Evolutionary conservation across 2,888 invertebrate genomes (phyloP), one percentile per base, ranked within the genome.

Genomic region (Drosophila meridiana): DNA sequence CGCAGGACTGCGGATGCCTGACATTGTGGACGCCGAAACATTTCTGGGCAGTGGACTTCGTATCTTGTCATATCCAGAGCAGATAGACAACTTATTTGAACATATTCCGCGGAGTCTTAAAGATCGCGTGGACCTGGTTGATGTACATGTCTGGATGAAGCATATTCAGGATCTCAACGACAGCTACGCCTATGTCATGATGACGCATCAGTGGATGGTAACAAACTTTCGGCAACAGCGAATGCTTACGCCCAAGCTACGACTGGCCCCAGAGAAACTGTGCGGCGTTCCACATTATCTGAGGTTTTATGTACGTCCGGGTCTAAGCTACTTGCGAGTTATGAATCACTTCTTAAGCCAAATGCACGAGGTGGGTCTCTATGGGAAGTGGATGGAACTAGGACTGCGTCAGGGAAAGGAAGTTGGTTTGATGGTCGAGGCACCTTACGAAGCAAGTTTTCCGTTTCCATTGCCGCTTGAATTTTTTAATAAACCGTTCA

Each of bases 151-250:
- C 14, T 6, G 38, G 20, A 1, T 28, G 26, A 7, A 32, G 1
- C 75, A 73, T 56, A 11, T 75, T 14, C 4, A 28, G 5, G n/a
- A 20, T 3, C 26, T 68, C 0, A 60, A 73, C 36, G 56, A 75
- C n/a, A 73, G 68, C n/a, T 74, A 62, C 28, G 75, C 73, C 0
- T 73, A 73, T 45, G 26, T 68, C 2, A 43, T 42, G 8, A 28
- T 26, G 4, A 32, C 28, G 0, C 20, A 50, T 8, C 32, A 56
- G 20, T 73, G 73, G 73, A 0, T n/a, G 2, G 5, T 40, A 13
- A 28, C 38, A 2, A 40, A 74, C 0, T 60, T 32, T 11, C 43
- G 59, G 8, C 80, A 79, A 38, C 13, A 20, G 2, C 75, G 69
- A 5, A 36, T 77, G 3, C 6, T 4, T 0, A 20, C 48, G 4